These are phyloP conservation scores for Tupiocoris notatus DNA, from an alignment of 2,888 invertebrate species.

Conservation along the genomic window DNA sequence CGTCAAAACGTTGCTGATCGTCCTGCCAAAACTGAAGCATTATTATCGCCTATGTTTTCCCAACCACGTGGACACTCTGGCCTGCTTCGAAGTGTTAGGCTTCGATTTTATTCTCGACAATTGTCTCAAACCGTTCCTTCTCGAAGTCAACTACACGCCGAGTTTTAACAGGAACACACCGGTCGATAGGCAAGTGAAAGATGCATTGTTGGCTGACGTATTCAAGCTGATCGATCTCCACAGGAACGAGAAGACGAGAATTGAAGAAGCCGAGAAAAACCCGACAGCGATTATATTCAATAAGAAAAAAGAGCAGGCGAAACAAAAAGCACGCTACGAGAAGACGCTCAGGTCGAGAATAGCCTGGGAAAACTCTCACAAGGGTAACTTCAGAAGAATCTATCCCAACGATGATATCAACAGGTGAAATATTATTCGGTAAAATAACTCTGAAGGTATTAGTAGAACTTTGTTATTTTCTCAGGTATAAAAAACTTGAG, in stretches of 20 bases:
- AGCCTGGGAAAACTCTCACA: constrained; percentile 12
- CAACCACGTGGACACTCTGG: constrained; percentile 77
- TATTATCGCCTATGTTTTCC: constrained; percentile 88
- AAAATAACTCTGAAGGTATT: too few relatives aligned
- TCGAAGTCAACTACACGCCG: constrained; percentile 92
- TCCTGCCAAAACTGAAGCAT: constrained; percentile 83
- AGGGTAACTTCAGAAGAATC: constrained; percentile 30
- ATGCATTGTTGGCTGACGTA: constrained; percentile 72
- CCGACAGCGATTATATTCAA: not conserved
- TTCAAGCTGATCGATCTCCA: constrained; percentile 74
- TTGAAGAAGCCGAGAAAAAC: constrained; percentile 68
- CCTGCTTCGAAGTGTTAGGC: constrained; percentile 89
- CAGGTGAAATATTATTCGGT: too few relatives aligned
- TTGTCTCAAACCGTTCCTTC: constrained; percentile 77
- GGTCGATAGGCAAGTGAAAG: constrained; percentile 83
- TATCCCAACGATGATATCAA: constrained; percentile 9
- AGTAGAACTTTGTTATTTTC: too few relatives aligned
- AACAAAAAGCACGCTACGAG: constrained; percentile 9
- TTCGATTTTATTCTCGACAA: constrained; percentile 86
- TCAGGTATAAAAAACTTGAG: too few relatives aligned
- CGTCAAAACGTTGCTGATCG: constrained; percentile 85
- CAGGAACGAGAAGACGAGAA: constrained; percentile 70
- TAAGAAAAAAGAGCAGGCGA: constrained; percentile 9
- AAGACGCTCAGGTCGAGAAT: constrained; percentile 12
- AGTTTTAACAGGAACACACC: constrained; percentile 88